phyloP scores from a whole-genome alignment of 2,888 invertebrate species.

The Kuschelorhynchus macadamiae region DNA sequence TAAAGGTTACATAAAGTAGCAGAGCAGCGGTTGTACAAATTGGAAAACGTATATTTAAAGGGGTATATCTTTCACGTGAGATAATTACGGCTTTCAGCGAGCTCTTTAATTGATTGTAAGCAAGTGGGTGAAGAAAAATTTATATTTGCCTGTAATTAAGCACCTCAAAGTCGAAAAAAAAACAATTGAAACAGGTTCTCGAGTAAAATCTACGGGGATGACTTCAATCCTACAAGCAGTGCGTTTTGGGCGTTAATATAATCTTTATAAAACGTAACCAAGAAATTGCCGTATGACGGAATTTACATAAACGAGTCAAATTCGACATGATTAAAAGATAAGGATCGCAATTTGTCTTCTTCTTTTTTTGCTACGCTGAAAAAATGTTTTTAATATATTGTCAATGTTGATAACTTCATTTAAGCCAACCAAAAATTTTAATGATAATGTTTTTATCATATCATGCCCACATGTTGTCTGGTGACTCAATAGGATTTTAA shows the following conservation, averaged over 20 bases:
- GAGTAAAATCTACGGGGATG: constrained; percentile 27
- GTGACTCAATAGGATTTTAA: constrained; percentile 26
- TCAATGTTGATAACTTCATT: constrained; percentile 36
- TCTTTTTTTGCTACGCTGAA: neutral
- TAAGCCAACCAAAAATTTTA: constrained; percentile 10
- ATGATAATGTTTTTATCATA: neutral
- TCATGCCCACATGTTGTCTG: neutral
- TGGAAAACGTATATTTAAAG: constrained; percentile 22
- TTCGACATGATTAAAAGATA: constrained; percentile 33
- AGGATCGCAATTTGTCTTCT: constrained; percentile 11
- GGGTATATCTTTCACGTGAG: constrained; percentile 26
- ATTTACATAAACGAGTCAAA: constrained; percentile 32
- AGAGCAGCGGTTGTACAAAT: constrained; percentile 9
- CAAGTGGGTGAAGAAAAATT: constrained; percentile 39
- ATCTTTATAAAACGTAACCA: constrained; percentile 7
- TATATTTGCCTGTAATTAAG: constrained; percentile 43
- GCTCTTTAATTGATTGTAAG: constrained; percentile 30
- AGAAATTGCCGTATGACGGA: constrained; percentile 15
- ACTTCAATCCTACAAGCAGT: constrained; percentile 10
- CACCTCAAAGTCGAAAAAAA: constrained; percentile 23
- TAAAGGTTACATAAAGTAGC: neutral
- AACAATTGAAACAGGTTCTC: constrained; percentile 30
- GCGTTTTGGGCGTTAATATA: constrained; percentile 16
- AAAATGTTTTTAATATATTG: constrained; percentile 16
- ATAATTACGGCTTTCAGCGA: constrained; percentile 40